These are phyloP conservation scores for Odontothrips loti DNA, from an alignment of 2,888 invertebrate genomes.

Conservation along the genomic window DNA sequence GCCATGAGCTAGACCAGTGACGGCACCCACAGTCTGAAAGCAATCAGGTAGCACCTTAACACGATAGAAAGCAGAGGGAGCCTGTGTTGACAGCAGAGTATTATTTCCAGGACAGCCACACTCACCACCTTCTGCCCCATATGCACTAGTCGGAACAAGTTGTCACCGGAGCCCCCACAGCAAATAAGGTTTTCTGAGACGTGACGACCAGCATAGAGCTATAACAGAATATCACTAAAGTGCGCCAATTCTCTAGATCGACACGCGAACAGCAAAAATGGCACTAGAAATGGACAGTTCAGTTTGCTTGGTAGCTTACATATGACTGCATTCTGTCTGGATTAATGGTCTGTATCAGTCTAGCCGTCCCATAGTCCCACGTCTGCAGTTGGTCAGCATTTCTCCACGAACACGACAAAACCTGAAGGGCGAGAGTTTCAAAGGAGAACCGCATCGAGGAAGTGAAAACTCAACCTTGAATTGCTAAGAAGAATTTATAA, in stretches of 20 bases:
- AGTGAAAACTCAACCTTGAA: not conserved
- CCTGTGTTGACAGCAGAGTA: not conserved
- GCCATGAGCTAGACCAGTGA: constrained; percentile 54
- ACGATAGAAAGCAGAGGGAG: too few relatives aligned
- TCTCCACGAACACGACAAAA: constrained; percentile 42
- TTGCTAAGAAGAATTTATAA: not conserved
- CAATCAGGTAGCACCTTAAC: constrained; percentile 28
- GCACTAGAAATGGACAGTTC: too few relatives aligned
- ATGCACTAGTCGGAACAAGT: constrained; percentile 14
- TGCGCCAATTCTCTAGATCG: too few relatives aligned
- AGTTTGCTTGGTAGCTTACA: not conserved
- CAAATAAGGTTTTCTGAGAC: not conserved
- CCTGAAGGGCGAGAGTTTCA: constrained; percentile 41
- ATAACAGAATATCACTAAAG: not conserved
- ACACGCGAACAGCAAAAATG: not conserved
- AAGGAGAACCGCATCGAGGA: not conserved
- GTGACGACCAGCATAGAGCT: not conserved
- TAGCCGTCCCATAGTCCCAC: not conserved
- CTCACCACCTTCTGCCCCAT: not conserved
- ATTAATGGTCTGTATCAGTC: not conserved
- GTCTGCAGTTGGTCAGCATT: not conserved
- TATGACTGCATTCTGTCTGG: not conserved
- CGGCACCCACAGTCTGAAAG: constrained; percentile 54
- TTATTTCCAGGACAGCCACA: not conserved
- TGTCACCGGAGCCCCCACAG: not conserved